Evolutionary conservation across 2,113 vertebrate genomes (phyloP), one percentile per base, ranked within the genome.

Genomic region (Micromys minutus): DNA sequence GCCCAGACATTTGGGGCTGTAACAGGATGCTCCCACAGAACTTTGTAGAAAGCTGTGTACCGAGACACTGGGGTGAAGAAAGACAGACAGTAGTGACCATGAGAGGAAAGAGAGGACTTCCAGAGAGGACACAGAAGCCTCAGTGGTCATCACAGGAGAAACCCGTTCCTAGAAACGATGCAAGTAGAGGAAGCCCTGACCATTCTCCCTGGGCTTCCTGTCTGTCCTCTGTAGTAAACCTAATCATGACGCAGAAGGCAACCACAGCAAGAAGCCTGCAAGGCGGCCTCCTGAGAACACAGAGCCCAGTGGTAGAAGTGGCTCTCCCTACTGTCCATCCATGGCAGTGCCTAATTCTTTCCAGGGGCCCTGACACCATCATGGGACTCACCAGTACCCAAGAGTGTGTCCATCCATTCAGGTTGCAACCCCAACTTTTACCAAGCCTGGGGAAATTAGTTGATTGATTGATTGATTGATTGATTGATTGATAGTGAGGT

Each of bases 21-120:
- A 0, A 3, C 3, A 0, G 12, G 5, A 63, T 55, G 50, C 7
- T 0, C 11, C 8, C 3, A 16, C 47, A 5, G 9, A 61, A 7
- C 65, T 22, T 16, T 3, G 1, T n/a, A 50, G 2, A n/a, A 52
- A 50, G 85, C 31, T 0, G 0, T 0, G 2, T 11, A 26, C 29
- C 31, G 34, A 67, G 39, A 34, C 16, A 9, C 42, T 24, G 29
- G 31, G 13, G 34, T 26, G 39, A 45, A 22, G 7, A 26, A 7
- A 59, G 8, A 36, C 22, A 34, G 13, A 34, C 29, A 22, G 19
- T 19, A 34, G 47, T 7, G 47, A 7, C 7, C 84, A 42, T 13
- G 74, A 34, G 7, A 75, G 42, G 36, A 42, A 42, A 67, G 15
- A 76, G 8, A 47, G 55, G 12, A 22, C 5, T 4, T 34, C 12